Percentiles rank a stretch among this genome's conserved stretches.
These are phyloP conservation scores for Terrapene triunguis DNA, from an alignment of 2,113 vertebrate genomes.

Conservation along the genomic window DNA sequence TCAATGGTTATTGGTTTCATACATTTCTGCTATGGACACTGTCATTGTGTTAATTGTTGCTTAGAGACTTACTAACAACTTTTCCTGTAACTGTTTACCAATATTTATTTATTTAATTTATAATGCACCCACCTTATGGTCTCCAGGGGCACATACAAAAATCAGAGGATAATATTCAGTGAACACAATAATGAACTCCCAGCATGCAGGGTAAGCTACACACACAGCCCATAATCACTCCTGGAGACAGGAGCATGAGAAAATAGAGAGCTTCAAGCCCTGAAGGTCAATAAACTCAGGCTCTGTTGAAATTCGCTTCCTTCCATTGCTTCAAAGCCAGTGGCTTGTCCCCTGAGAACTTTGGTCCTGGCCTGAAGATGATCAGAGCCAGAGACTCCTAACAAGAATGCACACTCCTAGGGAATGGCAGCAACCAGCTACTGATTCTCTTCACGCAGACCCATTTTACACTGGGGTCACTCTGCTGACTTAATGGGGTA, in stretches of 20 bases:
- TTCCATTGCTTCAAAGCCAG: not conserved
- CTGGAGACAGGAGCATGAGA: not conserved
- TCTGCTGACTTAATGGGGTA: rapidly evolving
- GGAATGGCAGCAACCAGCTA: not conserved
- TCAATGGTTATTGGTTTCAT: not conserved
- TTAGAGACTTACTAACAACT: not conserved
- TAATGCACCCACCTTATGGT: not conserved
- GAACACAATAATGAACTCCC: not conserved
- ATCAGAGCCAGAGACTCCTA: not conserved
- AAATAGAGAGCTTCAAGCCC: not conserved
- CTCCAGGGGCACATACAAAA: not conserved
- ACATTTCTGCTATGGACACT: not conserved
- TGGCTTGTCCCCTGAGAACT: rapidly evolving
- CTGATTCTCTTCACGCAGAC: not conserved
- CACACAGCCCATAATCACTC: not conserved
- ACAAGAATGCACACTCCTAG: not conserved
- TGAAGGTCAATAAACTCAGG: rapidly evolving
- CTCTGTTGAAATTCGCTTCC: not conserved
- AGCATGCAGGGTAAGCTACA: rapidly evolving
- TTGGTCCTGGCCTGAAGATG: not conserved
- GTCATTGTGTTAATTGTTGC: rapidly evolving
- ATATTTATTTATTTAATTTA: not conserved
- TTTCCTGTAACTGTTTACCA: not conserved
- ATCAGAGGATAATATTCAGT: not conserved
- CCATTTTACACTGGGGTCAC: not conserved